A percentile compares a stretch with the other conserved stretches of the same genome.
phyloP scores from a whole-genome alignment of 2,113 vertebrate species.

The Indicator maculatus region DNA sequence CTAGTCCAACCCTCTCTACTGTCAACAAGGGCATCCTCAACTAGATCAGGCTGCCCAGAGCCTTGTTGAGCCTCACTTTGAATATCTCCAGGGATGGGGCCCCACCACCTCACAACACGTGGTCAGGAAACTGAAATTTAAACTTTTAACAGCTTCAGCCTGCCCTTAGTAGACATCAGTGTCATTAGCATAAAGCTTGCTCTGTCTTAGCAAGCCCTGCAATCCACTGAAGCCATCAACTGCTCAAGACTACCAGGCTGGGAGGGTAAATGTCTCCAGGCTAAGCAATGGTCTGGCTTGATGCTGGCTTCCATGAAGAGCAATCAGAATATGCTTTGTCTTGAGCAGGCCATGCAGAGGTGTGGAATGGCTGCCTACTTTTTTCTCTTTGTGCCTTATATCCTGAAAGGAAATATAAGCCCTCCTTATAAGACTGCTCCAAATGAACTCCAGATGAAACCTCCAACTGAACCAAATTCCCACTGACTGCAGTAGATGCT shows the following conservation, averaged over 20 bases:
- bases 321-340: background rate
- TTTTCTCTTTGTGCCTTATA: background rate
- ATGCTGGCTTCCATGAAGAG: background rate
- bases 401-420: background rate
- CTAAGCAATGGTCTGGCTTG: background rate
- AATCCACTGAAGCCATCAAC: background rate
- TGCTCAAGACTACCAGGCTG: background rate
- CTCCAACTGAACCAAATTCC: background rate
- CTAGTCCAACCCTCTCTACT: too few species aligned
- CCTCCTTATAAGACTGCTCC: background rate
- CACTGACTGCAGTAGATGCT: background rate
- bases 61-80: too few species aligned
- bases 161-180: background rate
- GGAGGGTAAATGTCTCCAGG: background rate
- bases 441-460: slow-evolving; percentile 25
- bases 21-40: too few species aligned
- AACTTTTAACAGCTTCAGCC: background rate
- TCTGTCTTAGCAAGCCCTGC: background rate
- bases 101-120: too few species aligned
- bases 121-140: background rate
- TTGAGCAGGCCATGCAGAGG: background rate
- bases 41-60: too few species aligned
- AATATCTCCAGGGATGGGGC: too few species aligned
- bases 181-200: background rate
- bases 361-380: background rate